Base-by-base conservation (phyloP, 2,797 vertebrate species). In the Parambassis ranga region DNA sequence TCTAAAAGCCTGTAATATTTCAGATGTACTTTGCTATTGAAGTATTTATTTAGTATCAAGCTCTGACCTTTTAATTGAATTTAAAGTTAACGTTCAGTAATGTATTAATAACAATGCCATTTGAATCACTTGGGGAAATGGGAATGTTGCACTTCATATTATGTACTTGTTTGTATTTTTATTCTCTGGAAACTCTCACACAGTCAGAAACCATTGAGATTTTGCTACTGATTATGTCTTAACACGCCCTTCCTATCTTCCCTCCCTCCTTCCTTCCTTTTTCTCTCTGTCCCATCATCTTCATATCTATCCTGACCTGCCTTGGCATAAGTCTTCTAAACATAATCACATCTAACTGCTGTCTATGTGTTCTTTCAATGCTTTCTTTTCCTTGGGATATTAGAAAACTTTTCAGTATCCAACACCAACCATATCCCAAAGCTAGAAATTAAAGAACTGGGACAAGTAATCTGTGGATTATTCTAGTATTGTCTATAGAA, bases 221-320 rank as follows among this genome's bases (percentile, higher is more conserved):
- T 59, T 43, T 49, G 27, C 57, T 64, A 67, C 71, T 59, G 71
- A 77, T 75, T 77, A 66, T 42, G 42, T 57, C 64, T 61, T 52
- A 74, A 65, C 44, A 51, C 56, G 30, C 57, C 76, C 81, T 77
- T 77, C 75, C 65, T 75, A 62, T 63, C 70, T 58, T 81, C 41
- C 65, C 15, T 48, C 31, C 62, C n/a, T 66, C 35, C 77, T 33
- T 71, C 58, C 65, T 65, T 57, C 48, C 63, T 71, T 63, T 82
- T 64, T 81, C 52, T 52, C 44, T 75, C 55, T 31, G 63, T 83
- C 67, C 67, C 76, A 65, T 81, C 75, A 79, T 82, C 74, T 39
- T 73, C 75, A 68, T 52, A 71, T 74, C 77, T 84, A 7, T 62
- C 53, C 52, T 65, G 28, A 74, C 66, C 51, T 39, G 26, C 64